Conservation (phyloP, 2,113 vertebrate species). For the Grantiella picta region DNA sequence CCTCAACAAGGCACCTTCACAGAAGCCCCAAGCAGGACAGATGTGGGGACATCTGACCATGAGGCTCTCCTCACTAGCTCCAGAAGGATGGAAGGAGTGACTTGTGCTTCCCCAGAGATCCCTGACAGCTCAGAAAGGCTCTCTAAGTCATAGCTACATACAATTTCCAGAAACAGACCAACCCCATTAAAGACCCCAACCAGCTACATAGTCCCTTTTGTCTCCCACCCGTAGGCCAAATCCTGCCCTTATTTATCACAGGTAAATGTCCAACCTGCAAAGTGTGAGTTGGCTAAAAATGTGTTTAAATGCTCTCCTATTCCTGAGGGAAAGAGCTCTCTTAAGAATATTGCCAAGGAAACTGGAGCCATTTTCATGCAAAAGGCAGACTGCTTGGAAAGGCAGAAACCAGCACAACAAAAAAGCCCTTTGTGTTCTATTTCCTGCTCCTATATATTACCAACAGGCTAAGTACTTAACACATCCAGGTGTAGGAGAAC, state of each 20-base stretch:
- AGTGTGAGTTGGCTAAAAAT: background rate
- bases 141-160: fast-evolving
- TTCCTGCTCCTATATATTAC: background rate
- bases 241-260: background rate
- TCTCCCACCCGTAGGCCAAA: background rate
- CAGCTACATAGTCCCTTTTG: background rate
- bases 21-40: background rate
- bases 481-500: background rate
- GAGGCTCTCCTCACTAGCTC: fast-evolving
- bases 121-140: background rate
- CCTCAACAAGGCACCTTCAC: background rate
- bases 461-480: background rate
- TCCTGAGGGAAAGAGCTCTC: background rate
- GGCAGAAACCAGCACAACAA: background rate
- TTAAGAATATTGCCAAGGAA: background rate
- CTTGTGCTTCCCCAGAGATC: background rate
- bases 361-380: background rate
- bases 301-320: background rate
- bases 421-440: background rate
- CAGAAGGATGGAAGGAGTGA: background rate
- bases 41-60: fast-evolving
- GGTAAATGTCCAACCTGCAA: background rate
- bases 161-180: background rate
- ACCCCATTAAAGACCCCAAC: background rate
- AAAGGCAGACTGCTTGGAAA: background rate